phyloP scores from a whole-genome alignment of 2,113 vertebrate genomes.

The Vulpes lagopus region DNA sequence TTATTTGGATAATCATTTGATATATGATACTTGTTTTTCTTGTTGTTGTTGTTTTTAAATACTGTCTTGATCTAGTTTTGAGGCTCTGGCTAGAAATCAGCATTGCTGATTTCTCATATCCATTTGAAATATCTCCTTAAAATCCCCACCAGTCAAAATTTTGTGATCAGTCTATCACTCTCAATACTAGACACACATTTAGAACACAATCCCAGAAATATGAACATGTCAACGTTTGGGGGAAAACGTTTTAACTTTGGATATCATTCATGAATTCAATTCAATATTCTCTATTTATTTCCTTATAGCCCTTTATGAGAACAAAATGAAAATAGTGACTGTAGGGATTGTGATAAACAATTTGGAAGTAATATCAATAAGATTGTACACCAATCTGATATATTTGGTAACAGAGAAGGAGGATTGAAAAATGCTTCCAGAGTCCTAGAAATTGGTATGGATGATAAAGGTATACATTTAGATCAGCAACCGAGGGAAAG shows the following conservation, averaged over 20 bases:
- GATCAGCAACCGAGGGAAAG: background rate
- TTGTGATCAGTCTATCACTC: background rate
- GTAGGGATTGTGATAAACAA: background rate
- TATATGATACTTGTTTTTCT: background rate
- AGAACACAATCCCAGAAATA: background rate
- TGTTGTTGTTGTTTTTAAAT: background rate
- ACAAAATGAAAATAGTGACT: background rate
- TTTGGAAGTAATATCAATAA: background rate
- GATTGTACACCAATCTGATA: background rate
- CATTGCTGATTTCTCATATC: background rate
- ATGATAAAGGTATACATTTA: background rate
- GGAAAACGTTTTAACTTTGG: background rate
- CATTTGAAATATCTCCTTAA: background rate
- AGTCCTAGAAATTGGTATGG: background rate
- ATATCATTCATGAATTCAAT: background rate
- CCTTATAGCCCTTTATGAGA: background rate
- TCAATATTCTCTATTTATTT: slow-evolving; percentile 15
- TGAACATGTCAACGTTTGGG: background rate
- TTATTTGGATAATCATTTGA: background rate
- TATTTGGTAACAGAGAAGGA: background rate
- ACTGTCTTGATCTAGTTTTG: background rate
- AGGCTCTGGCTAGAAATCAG: background rate
- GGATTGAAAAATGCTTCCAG: background rate
- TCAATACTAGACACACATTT: background rate
- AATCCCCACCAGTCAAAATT: background rate